phyloP scores from a whole-genome alignment of 2,888 invertebrate genomes.

The Hydriomena furcata region DNA sequence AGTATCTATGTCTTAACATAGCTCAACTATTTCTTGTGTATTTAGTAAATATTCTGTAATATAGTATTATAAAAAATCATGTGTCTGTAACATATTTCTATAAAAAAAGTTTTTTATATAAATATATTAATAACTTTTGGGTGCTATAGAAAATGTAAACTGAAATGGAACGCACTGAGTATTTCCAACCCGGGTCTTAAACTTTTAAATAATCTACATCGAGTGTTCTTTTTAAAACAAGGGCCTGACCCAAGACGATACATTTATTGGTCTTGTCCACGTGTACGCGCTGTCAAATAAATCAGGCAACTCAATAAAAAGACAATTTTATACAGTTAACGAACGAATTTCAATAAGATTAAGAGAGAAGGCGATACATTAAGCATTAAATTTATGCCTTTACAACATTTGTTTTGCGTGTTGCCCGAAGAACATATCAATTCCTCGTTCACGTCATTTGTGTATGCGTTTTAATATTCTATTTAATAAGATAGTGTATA shows the following conservation, averaged over 20 bases:
- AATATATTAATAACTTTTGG: no score
- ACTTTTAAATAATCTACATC: constrained; percentile 39
- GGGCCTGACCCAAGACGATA: constrained; percentile 63
- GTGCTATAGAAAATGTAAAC: constrained; percentile 8
- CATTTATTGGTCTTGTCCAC: constrained; percentile 71
- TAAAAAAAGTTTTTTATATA: no score
- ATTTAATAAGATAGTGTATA: constrained; percentile 33
- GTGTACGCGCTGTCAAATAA: constrained; percentile 70
- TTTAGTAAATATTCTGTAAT: no score
- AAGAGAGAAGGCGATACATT: constrained; percentile 48
- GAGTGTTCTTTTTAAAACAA: constrained; percentile 59
- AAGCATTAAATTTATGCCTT: constrained; percentile 36
- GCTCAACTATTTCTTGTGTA: no score
- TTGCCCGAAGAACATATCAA: constrained; percentile 34
- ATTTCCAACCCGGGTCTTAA: constrained; percentile 2
- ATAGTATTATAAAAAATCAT: no score
- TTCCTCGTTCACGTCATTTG: constrained; percentile 31
- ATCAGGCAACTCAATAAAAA: constrained; percentile 72
- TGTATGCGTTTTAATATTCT: constrained; percentile 32
- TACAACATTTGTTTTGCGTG: constrained; percentile 38
- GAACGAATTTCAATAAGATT: constrained; percentile 69
- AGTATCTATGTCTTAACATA: no score
- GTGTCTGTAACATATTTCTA: no score
- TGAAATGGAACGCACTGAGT: constrained; percentile 14
- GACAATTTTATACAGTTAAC: constrained; percentile 64